Evolutionary conservation across 1,140 invertebrate genomes (phyloP).

Genomic region (Drosophila takahashii): DNA sequence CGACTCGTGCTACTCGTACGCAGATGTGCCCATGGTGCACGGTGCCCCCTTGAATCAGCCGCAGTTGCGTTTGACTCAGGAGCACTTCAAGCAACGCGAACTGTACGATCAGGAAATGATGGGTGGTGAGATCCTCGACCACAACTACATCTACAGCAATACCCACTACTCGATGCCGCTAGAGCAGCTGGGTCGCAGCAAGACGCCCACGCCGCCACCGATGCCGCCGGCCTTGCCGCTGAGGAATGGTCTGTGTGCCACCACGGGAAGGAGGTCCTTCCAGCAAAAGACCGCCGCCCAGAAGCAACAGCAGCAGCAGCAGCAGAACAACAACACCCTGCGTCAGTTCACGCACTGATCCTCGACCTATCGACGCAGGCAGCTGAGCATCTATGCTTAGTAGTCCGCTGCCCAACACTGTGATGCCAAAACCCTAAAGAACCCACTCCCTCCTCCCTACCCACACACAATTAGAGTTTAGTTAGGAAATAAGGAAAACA

Average conservation of each 20-base stretch:
- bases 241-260: conserved; percentile 72
- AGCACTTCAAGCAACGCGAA: conserved; percentile 72
- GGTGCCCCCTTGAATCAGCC: conserved; percentile 34
- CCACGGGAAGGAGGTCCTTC: conserved; percentile 74
- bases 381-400: conserved; percentile 77
- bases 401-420: conserved; percentile 59
- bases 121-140: conserved; percentile 66
- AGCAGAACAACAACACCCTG: conserved; percentile 54
- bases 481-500: conserved; percentile 28
- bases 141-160: conserved; percentile 83
- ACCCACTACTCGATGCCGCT: conserved; percentile 80
- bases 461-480: conserved; percentile 10
- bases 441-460: neutral
- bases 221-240: conserved; percentile 80
- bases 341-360: conserved; percentile 76
- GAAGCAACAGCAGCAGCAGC: conserved; percentile 28
- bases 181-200: conserved; percentile 70
- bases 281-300: conserved; percentile 56
- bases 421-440: conserved; percentile 63
- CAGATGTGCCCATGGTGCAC: conserved; percentile 80
- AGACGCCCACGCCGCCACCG: conserved; percentile 80
- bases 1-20: conserved; percentile 80
- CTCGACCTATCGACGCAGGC: conserved; percentile 70
- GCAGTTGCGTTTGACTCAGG: conserved; percentile 65
- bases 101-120: conserved; percentile 56